Percentiles rank a stretch among this genome's conserved stretches.
Evolutionary conservation across 2,113 vertebrate species (phyloP).

Genomic region (Hylia prasina): DNA sequence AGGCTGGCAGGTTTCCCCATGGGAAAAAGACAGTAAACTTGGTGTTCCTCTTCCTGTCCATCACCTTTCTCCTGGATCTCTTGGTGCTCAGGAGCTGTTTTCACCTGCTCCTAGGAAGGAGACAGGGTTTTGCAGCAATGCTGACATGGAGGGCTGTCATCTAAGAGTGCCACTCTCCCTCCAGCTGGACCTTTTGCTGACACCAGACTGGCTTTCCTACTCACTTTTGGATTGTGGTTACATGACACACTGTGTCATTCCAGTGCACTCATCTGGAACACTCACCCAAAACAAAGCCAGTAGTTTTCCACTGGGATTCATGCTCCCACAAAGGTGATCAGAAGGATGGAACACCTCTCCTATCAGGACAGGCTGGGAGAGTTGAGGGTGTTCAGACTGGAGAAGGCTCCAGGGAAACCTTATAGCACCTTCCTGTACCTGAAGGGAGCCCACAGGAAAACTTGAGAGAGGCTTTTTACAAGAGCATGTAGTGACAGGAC

Average conservation of each 20-base stretch:
- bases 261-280: neutral
- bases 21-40: neutral
- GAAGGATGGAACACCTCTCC: neutral
- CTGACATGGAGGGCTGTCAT: neutral
- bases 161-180: neutral
- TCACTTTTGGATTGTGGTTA: neutral
- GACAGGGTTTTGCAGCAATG: accelerated
- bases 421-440: neutral
- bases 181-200: neutral
- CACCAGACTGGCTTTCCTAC: neutral
- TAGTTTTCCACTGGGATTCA: neutral
- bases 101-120: neutral
- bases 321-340: neutral
- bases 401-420: neutral
- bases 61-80: neutral
- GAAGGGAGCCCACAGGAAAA: neutral
- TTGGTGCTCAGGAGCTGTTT: neutral
- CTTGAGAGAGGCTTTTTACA: neutral
- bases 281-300: neutral
- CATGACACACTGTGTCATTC: neutral
- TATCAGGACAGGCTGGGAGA: neutral
- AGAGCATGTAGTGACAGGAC: neutral
- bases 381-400: neutral
- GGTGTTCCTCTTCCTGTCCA: neutral
- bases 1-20: neutral